Evolutionary conservation across 2,113 vertebrate species (phyloP), one percentile per base, ranked within the genome.

Genomic region (Gopherus evgoodei): DNA sequence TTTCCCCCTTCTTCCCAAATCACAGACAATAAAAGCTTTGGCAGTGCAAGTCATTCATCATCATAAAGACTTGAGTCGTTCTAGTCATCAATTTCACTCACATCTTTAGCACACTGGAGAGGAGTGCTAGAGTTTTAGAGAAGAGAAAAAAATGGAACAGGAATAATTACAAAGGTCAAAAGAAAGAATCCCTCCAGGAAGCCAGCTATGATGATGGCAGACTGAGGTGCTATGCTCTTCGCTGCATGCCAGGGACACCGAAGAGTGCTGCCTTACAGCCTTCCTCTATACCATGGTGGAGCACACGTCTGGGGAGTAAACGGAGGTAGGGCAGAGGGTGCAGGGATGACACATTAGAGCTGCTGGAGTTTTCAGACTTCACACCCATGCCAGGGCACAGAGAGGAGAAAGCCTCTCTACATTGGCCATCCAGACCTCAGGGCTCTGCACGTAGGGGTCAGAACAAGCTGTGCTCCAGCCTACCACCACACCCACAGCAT

Each of bases 51-150:
- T 98, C 99, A 99, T 99, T 99, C 98, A 99, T 99, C 99, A 99
- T 99, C 99, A 99, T 99, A 99, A 99, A 99, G 99, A 98, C 98
- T 98, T 97, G 98, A 98, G 98, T 98, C 96, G 35, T 98, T 98
- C 98, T 98, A 98, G 98, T 98, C 99, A 99, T 99, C 99, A 99
- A 98, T 99, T 99, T 99, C 98, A 99, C 98, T 99, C 99, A 99
- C 98, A 98, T 98, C 98, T 98, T 97, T 98, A 98, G 98, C 98
- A 98, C 97, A 97, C 98, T 98, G 96, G 97, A 98, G 98, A 97
- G 88, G 95, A 97, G 94, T 92, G 96, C 85, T 90, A 83, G 96
- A 97, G 96, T 97, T 96, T 98, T 90, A 69, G n/a, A 54, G 42
- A 47, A 38, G 16, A 1, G 11, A 52, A 80, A 89, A 98, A 97